Percentiles rank a stretch among this genome's conserved stretches.
Conservation (phyloP, 2,797 vertebrate species). For the Phoeniculus purpureus region DNA sequence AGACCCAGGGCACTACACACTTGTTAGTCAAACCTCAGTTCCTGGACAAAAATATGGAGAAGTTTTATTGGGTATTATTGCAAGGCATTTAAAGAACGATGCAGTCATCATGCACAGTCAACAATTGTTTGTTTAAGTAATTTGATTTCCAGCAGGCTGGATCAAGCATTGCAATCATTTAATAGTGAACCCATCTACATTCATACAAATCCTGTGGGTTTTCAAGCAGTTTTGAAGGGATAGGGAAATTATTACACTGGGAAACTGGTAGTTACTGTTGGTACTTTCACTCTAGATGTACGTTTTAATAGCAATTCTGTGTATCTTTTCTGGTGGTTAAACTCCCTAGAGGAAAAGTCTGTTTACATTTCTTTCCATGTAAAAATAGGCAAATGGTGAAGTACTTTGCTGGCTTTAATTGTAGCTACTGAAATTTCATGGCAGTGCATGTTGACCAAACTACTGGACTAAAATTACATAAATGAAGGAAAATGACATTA, state of each 20-base stretch:
- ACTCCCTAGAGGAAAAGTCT: neutral
- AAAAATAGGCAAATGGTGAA: constrained; percentile 8
- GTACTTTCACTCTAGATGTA: neutral
- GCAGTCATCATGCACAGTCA: neutral
- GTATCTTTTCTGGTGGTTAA: constrained; percentile 2
- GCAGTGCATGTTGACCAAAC: neutral
- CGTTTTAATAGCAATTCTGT: neutral
- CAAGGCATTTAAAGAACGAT: neutral
- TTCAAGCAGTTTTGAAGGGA: constrained; percentile 17
- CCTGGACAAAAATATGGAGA: neutral
- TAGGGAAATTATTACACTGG: constrained; percentile 19
- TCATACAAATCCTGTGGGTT: neutral
- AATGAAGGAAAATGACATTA: constrained; percentile 63
- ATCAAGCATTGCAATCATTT: neutral
- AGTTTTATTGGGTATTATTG: neutral
- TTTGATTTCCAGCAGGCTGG: neutral
- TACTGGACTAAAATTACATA: neutral
- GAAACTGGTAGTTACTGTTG: neutral
- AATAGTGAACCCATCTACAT: neutral
- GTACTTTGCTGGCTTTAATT: constrained; percentile 19
- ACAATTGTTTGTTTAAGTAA: neutral
- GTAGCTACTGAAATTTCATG: constrained; percentile 9
- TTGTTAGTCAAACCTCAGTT: neutral
- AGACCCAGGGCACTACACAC: neutral
- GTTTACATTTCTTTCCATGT: neutral